Base-by-base conservation (phyloP, 2,888 invertebrate genomes). In the Proisotoma minuta region DNA sequence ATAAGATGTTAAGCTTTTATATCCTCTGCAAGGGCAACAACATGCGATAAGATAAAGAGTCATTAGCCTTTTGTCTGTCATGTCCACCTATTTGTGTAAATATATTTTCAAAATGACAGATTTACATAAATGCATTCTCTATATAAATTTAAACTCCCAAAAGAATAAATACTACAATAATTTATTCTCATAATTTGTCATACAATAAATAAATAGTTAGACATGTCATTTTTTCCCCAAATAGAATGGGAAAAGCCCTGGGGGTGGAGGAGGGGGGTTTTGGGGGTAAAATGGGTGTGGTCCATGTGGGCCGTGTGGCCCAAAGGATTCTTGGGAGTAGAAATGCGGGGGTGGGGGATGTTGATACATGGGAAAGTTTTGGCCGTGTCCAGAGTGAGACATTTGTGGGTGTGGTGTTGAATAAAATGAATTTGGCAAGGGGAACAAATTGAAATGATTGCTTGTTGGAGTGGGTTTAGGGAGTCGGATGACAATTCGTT, bases 371-470 rank as follows among this genome's bases (percentile, higher is more conserved):
- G n/a, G n/a, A n/a, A n/a, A n/a, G n/a, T n/a, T n/a, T n/a, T n/a
- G n/a, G n/a, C n/a, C n/a, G n/a, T 5, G 4, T 8, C 15, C 34
- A 10, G 34, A 8, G 8, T 34, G 34, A 34, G 34, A 34, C 34
- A 10, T 8, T 34, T 34, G 34, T 34, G 8, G 34, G 15, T 8
- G 34, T 34, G 34, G 34, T 34, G 34, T 8, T 15, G 34, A 49
- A 5, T 5, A 3, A 24, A 22, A 49, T 15, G 8, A 22, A 24
- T 4, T 20, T 4, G 15, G 8, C 8, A 49, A 22, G 24, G 49
- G 52, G 52, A 28, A 27, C 18, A 24, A 24, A 52, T 52, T 52
- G 18, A n/a, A 52, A 52, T 52, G 28, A 20, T 52, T 52, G 12
- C 15, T 52, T 5, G 24, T 52, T 15, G 52, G 18, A 3, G 52